Evolutionary conservation across 2,113 vertebrate genomes (phyloP).

Genomic region (Lates calcarifer): DNA sequence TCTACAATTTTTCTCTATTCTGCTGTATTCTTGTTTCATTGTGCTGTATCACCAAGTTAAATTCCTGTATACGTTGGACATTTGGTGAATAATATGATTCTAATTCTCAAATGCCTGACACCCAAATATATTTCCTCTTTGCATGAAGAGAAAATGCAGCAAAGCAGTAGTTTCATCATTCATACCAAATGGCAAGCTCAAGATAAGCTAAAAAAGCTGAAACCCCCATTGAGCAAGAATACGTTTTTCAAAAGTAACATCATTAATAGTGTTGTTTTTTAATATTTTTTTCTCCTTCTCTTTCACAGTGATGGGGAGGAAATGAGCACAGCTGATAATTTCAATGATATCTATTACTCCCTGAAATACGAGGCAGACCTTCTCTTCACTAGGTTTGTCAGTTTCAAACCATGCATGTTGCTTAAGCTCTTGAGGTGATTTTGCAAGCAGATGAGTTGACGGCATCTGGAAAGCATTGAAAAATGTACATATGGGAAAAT

Average conservation of each 20-base stretch:
- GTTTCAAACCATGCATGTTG: not conserved
- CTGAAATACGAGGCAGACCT: conserved; percentile 94
- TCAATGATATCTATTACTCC: conserved; percentile 87
- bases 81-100: no score
- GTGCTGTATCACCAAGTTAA: no score
- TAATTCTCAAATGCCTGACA: not conserved
- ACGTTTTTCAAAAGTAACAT: not conserved
- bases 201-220: conserved; percentile 22
- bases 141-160: not conserved
- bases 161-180: not conserved
- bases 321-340: conserved; percentile 89
- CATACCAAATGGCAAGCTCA: not conserved
- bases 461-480: conserved; percentile 1
- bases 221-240: not conserved
- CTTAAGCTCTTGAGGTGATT: not conserved
- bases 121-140: not conserved
- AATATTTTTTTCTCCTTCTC: conserved; percentile 35
- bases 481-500: conserved; percentile 11
- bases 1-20: no score
- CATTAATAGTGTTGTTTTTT: not conserved
- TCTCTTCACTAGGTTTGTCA: conserved; percentile 93
- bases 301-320: conserved; percentile 91
- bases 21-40: no score
- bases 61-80: no score
- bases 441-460: not conserved